Base-by-base conservation (phyloP, 2,888 invertebrate species). In the Rhamphomyia laevipes region DNA sequence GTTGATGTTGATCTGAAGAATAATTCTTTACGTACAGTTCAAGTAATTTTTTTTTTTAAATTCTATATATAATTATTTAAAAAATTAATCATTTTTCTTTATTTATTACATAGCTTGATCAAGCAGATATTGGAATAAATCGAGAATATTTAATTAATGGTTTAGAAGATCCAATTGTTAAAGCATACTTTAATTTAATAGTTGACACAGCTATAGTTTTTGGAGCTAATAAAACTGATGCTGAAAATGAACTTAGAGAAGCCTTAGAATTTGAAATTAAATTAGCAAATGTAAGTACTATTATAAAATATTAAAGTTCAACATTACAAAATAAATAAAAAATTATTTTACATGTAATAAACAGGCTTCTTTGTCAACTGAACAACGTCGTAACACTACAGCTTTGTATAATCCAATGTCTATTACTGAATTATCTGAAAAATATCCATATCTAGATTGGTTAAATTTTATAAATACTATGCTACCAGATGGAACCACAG, bases 401-500 rank as follows among this genome's bases (percentile, higher is more conserved):
- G 81, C 81, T 53, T 73, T 91, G n/a, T 92, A 92, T 73, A 91
- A 93, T 61, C 87, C 88, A 10, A 89, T 87, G 83, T 84, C 83
- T 0, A 73, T 93, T 17, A 65, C 68, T 2, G 77, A 90, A 57
- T 68, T 93, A 38, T 78, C 84, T 60, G 60, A 72, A 43, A 81
- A 79, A 59, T 88, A 82, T 70, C 79, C 82, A 1, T 78, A 54
- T 48, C 47, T 56, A 37, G 27, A 49, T 35, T 57, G 57, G 57
- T 63, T 79, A 55, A 77, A 81, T 50, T 90, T 90, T 66, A 81
- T 92, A 64, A 86, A 86, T 67, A 80, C 73, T 1, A 71, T 91
- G 10, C 70, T 92, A 38, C 77, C 81, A 0, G 76, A 80, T 1
- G 77, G 76, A 42, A 71, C 80, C 11, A 59, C 65, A 50, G 71